These are phyloP conservation scores for Pseudococcus viburni DNA, from an alignment of 2,888 invertebrate species.

Conservation along the genomic window DNA sequence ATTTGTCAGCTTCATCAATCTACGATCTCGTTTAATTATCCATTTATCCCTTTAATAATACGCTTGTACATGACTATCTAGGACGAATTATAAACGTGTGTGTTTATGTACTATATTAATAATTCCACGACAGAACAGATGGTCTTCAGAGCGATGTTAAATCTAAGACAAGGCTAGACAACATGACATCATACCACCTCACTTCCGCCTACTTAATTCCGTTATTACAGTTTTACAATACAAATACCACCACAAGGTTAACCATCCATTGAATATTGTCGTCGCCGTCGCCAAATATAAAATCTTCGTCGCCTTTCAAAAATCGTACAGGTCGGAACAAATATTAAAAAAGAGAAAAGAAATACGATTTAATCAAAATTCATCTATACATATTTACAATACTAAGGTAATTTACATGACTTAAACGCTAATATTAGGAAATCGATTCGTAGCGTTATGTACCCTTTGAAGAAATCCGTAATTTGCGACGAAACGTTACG, in stretches of 20 bases:
- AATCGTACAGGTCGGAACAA: background rate
- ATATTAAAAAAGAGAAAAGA: constrained; percentile 16
- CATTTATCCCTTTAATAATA: constrained; percentile 9
- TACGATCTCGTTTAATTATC: constrained; percentile 40
- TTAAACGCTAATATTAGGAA: constrained; percentile 47
- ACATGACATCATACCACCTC: constrained; percentile 65
- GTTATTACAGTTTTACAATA: constrained; percentile 47
- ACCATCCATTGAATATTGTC: constrained; percentile 36
- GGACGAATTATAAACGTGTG: constrained; percentile 41
- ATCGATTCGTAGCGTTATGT: constrained; percentile 25
- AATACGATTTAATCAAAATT: constrained; percentile 58
- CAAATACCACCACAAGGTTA: constrained; percentile 21
- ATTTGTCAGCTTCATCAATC: constrained; percentile 47
- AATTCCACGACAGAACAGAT: constrained; percentile 56
- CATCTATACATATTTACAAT: constrained; percentile 64
- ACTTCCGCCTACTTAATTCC: constrained; percentile 65
- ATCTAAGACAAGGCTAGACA: constrained; percentile 61
- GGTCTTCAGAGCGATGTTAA: constrained; percentile 42
- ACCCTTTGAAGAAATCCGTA: constrained; percentile 1
- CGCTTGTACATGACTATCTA: constrained; percentile 23
- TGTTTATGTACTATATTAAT: constrained; percentile 37
- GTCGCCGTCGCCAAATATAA: background rate
- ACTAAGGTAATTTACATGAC: constrained; percentile 38
- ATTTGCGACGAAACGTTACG: background rate
- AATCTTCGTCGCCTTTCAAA: background rate